Evolutionary conservation across 2,113 vertebrate genomes (phyloP).

Genomic region (Bothrops jararaca): DNA sequence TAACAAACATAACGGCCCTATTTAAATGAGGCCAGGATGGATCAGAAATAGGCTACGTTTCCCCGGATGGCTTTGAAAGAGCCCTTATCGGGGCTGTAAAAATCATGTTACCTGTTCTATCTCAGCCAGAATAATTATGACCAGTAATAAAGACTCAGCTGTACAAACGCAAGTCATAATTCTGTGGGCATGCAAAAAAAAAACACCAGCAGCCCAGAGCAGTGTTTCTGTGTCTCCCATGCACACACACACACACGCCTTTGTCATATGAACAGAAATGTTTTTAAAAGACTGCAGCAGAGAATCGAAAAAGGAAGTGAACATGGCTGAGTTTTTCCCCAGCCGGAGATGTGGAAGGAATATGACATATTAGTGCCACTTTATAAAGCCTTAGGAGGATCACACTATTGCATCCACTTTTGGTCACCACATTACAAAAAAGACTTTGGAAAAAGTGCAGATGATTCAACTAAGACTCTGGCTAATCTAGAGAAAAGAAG

Average conservation of each 20-base stretch:
- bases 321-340: no score
- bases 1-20: neutral
- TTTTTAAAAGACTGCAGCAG: neutral
- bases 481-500: neutral
- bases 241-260: neutral
- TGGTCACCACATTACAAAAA: neutral
- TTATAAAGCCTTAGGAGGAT: neutral
- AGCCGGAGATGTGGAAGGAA: neutral
- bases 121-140: neutral
- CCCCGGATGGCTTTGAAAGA: neutral
- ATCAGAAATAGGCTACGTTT: neutral
- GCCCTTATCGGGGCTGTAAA: rapidly evolving
- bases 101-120: rapidly evolving
- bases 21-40: neutral
- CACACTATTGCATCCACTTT: neutral
- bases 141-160: rapidly evolving
- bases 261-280: neutral
- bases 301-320: no score
- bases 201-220: neutral
- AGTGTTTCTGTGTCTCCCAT: neutral
- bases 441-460: neutral
- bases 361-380: neutral
- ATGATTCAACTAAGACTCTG: neutral
- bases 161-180: neutral
- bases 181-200: neutral